phyloP scores from a whole-genome alignment of 2,797 vertebrate species.

The Oreonectes daqikongensis region DNA sequence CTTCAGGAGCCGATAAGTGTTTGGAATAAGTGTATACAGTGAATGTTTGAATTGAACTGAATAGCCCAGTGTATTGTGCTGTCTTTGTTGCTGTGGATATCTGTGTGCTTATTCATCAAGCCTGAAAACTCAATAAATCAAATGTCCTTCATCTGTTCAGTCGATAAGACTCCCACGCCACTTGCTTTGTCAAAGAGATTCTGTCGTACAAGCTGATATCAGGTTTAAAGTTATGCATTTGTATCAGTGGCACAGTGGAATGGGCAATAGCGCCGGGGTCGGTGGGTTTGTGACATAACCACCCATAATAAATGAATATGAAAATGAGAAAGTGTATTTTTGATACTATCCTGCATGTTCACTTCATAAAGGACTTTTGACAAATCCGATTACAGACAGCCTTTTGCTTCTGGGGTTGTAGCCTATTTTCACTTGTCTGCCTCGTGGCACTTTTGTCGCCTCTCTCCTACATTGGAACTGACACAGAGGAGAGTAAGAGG shows the following conservation, averaged over 20 bases:
- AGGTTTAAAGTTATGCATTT: constrained; percentile 1
- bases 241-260: neutral
- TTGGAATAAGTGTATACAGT: constrained; percentile 7
- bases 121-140: constrained; percentile 32
- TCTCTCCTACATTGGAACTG: neutral
- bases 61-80: constrained; percentile 24
- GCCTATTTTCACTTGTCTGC: neutral
- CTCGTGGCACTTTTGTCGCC: neutral
- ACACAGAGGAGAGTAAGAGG: neutral
- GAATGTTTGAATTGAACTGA: constrained; percentile 24
- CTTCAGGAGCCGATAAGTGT: constrained; percentile 35
- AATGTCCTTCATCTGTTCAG: constrained; percentile 30
- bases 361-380: neutral
- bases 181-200: constrained; percentile 10
- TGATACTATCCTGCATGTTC: neutral
- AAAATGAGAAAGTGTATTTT: neutral
- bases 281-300: neutral
- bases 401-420: neutral
- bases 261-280: neutral
- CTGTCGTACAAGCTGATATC: constrained; percentile 2
- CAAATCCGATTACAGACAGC: neutral
- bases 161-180: constrained; percentile 10
- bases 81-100: constrained; percentile 24
- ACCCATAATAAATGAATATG: neutral
- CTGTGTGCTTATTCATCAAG: constrained; percentile 29